Conservation (phyloP, 2,888 invertebrate genomes). For the Caenorhabditis sp. region DNA sequence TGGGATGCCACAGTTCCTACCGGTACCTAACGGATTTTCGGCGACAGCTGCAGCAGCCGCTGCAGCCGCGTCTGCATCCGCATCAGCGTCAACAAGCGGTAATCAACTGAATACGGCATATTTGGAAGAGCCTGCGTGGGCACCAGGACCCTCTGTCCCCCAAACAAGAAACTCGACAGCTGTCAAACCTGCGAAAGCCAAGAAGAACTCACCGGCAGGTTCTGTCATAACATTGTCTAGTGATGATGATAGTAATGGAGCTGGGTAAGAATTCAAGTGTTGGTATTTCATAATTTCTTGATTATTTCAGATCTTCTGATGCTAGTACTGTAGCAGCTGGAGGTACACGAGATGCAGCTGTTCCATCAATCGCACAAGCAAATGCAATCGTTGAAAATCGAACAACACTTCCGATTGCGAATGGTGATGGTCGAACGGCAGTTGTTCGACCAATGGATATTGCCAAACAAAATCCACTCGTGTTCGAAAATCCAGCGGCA, state of each 20-base stretch:
- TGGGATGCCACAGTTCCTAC: constrained; percentile 21
- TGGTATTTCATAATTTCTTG: background rate
- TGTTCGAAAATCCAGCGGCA: background rate
- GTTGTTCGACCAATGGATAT: constrained; percentile 6
- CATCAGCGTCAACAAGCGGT: background rate
- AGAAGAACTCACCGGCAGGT: constrained; percentile 29
- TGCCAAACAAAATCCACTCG: background rate
- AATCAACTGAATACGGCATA: constrained; percentile 2
- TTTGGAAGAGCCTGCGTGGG: constrained; percentile 9
- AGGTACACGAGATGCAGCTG: constrained; percentile 19
- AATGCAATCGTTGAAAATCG: background rate
- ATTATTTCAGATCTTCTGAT: constrained; percentile 1
- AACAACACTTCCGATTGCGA: background rate
- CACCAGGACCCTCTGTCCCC: constrained; percentile 9
- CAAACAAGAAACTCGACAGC: constrained; percentile 2
- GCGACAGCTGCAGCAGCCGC: constrained; percentile 11
- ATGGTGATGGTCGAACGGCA: constrained; percentile 7
- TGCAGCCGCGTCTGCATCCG: background rate
- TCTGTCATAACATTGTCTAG: constrained; percentile 31
- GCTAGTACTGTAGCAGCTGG: constrained; percentile 17
- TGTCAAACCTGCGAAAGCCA: background rate
- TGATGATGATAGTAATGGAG: constrained; percentile 37
- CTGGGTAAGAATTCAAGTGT: constrained; percentile 12
- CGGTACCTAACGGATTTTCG: constrained; percentile 13
- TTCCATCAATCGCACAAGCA: constrained; percentile 9